phyloP scores from a whole-genome alignment of 1,140 invertebrate genomes.

The Drosophila hydei region DNA sequence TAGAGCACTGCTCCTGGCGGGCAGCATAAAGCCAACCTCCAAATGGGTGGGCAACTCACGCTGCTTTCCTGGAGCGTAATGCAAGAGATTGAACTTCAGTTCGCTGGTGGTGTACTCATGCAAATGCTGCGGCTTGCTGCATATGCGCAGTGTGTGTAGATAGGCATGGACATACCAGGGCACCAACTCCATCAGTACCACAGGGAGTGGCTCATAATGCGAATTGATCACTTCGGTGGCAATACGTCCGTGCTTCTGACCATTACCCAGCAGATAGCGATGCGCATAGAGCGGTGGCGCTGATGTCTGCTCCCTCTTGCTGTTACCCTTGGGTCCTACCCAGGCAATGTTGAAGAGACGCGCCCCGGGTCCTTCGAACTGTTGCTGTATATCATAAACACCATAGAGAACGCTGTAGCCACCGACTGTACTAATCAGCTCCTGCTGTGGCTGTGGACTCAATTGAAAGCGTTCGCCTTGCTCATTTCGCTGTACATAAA shows the following conservation, averaged over 20 bases:
- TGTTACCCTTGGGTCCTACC: slow-evolving; percentile 68
- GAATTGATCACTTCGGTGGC: slow-evolving; percentile 92
- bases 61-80: slow-evolving; percentile 93
- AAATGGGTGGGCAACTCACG: slow-evolving; percentile 93
- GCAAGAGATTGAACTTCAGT: slow-evolving; percentile 87
- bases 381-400: slow-evolving; percentile 87
- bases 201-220: slow-evolving; percentile 88
- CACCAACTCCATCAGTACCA: slow-evolving; percentile 91
- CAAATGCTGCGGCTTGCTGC: slow-evolving; percentile 23
- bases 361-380: slow-evolving; percentile 74
- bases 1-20: slow-evolving; percentile 91
- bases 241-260: slow-evolving; percentile 94
- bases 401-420: slow-evolving; percentile 88
- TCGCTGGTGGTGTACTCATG: slow-evolving; percentile 55
- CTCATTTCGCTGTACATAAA: slow-evolving; percentile 93
- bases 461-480: slow-evolving; percentile 75
- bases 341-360: slow-evolving; percentile 89
- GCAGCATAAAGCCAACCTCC: slow-evolving; percentile 93
- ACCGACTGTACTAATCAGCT: slow-evolving; percentile 87
- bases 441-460: slow-evolving; percentile 86
- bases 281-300: slow-evolving; percentile 90
- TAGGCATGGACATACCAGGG: slow-evolving; percentile 98
- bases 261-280: slow-evolving; percentile 93
- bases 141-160: slow-evolving; percentile 92
- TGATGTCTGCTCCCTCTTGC: slow-evolving; percentile 77